phyloP scores from a whole-genome alignment of 2,797 vertebrate species.

The Tragopan temminckii region DNA sequence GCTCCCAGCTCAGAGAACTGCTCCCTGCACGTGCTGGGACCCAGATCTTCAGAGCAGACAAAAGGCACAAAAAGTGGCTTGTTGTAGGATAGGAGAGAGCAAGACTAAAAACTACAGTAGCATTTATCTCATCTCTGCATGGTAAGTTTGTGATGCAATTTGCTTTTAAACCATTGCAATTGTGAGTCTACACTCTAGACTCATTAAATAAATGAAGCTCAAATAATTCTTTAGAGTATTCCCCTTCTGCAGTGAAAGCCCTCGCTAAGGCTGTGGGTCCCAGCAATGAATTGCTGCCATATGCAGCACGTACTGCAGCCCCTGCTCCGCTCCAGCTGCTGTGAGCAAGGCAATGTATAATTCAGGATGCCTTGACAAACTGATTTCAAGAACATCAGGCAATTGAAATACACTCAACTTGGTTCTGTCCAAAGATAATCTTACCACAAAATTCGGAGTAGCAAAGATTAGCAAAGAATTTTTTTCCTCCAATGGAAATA shows the following conservation, averaged over 20 bases:
- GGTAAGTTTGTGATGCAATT: conserved; percentile 3
- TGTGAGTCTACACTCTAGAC: conserved; percentile 22
- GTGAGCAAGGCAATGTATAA: neutral
- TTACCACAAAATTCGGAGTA: neutral
- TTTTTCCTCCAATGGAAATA: neutral
- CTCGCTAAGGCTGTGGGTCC: neutral
- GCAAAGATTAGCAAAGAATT: neutral
- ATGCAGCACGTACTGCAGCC: neutral
- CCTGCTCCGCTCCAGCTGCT: neutral
- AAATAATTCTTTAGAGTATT: conserved; percentile 50
- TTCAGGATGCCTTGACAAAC: conserved; percentile 6
- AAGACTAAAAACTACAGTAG: neutral
- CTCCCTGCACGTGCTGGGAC: neutral
- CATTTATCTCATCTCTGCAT: neutral
- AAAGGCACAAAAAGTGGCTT: neutral
- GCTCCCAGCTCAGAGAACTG: neutral
- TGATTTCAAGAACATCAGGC: neutral
- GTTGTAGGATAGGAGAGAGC: neutral
- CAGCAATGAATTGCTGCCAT: conserved; percentile 12
- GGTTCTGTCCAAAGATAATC: conserved; percentile 11
- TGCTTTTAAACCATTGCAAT: neutral
- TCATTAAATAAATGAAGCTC: conserved; percentile 72
- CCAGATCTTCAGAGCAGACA: neutral
- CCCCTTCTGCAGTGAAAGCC: conserved; percentile 13
- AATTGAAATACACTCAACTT: neutral